phyloP scores from a whole-genome alignment of 2,113 vertebrate genomes.

The Turdus rufiventris region DNA sequence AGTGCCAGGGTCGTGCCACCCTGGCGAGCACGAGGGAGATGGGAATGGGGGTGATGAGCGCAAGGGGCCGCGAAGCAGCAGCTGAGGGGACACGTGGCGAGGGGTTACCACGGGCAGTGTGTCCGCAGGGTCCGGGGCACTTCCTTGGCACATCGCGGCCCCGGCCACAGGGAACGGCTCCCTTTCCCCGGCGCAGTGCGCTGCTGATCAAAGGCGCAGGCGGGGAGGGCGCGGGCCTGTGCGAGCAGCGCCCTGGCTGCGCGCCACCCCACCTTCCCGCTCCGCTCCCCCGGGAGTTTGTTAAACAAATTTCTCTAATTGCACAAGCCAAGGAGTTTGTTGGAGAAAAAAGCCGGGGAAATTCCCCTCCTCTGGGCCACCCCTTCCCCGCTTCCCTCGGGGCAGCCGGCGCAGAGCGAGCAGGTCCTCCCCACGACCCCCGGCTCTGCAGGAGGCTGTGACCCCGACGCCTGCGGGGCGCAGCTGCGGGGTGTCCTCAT shows the following conservation, averaged over 20 bases:
- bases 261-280: slow-evolving; percentile 42
- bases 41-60: background rate
- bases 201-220: slow-evolving; percentile 32
- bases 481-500: slow-evolving; percentile 38
- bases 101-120: background rate
- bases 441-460: background rate
- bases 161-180: background rate
- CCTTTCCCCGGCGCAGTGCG: background rate
- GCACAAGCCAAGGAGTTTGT: slow-evolving; percentile 32
- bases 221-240: slow-evolving; percentile 21
- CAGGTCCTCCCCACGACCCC: background rate
- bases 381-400: slow-evolving; percentile 22
- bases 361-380: slow-evolving; percentile 41
- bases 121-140: background rate
- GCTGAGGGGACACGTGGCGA: background rate
- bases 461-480: background rate
- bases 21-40: rapidly evolving
- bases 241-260: slow-evolving; percentile 38
- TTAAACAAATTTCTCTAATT: slow-evolving; percentile 67
- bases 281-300: slow-evolving; percentile 44
- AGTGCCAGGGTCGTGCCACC: background rate
- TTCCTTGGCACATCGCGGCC: background rate
- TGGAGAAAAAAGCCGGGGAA: slow-evolving; percentile 35
- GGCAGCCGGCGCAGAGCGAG: background rate
- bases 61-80: background rate